Evolutionary conservation across 1,140 invertebrate species (phyloP), one percentile per base, ranked within the genome.

Genomic region (Diabrotica virgifera): DNA sequence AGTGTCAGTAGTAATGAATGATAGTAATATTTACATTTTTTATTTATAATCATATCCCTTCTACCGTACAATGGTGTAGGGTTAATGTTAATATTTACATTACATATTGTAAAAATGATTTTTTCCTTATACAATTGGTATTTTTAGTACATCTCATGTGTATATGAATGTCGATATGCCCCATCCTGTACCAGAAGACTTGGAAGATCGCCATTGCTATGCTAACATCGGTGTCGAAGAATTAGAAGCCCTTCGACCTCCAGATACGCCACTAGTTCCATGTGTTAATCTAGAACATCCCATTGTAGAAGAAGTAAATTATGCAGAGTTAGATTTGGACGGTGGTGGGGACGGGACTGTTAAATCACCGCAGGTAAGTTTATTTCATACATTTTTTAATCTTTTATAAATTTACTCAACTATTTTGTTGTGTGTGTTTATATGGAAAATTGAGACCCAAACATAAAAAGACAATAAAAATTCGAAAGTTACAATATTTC

Each of bases 321-420:
- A 94, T 78, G 89, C 89, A 7, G 80, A 90, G 57, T 79, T 93
- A 56, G 91, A 93, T 76, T 82, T 93, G 70, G 87, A 90, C 69
- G 35, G 40, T 46, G 40, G n/a, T 46, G 40, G 40, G 6, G 40
- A 46, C n/a, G n/a, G 40, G n/a, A 46, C 8, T n/a, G 8, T n/a
- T n/a, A 46, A 46, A 4, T 8, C 5, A 46, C 40, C 40, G 2
- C 8, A 8, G 8, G 40, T 46, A 46, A 46, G 40, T 46, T 24
- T 24, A 1, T 24, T 24, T 24, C 4, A 24, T 24, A 24, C 1
- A 24, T 24, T 24, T 24, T 24, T 24, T n/a, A n/a, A 24, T 24
- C 24, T 24, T 24, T 24, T 24, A 24, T 24, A 24, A 24, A 24
- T 24, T 24, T 24, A 4, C 24, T 24, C 24, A 24, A 2, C 24